phyloP scores from a whole-genome alignment of 2,797 vertebrate genomes.

The Psittacula echo region DNA sequence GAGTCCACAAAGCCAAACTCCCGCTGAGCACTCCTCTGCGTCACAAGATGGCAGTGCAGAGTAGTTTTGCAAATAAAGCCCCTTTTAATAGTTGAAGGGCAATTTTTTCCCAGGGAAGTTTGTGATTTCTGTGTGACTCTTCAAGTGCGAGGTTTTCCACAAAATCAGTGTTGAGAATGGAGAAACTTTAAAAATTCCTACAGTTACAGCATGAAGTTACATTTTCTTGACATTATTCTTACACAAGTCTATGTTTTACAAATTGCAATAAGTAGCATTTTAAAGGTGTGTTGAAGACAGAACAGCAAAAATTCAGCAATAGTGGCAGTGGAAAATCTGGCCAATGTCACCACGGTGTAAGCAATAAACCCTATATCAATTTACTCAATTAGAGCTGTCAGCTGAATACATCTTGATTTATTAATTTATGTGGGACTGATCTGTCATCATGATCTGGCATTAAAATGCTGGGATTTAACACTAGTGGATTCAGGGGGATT shows the following conservation, averaged over 20 bases:
- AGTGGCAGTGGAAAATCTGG: not conserved
- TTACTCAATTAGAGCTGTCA: not conserved
- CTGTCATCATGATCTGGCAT: not conserved
- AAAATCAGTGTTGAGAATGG: not conserved
- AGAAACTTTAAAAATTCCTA: not conserved
- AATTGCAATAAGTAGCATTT: not conserved
- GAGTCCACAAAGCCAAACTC: accelerated
- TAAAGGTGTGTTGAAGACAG: not conserved
- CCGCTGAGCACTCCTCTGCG: not conserved
- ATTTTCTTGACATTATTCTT: not conserved
- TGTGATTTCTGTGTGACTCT: not conserved
- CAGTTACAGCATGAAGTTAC: not conserved
- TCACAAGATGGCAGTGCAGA: conserved; percentile 14
- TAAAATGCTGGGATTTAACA: not conserved
- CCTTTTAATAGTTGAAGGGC: not conserved
- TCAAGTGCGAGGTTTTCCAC: not conserved
- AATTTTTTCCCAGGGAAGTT: not conserved
- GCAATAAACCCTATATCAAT: not conserved
- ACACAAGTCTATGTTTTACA: not conserved
- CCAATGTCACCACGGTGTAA: not conserved
- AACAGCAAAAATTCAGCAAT: not conserved
- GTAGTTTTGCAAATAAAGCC: not conserved
- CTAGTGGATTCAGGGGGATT: not conserved
- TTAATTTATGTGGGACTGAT: not conserved
- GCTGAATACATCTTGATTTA: not conserved